Percentiles rank a stretch among this genome's conserved stretches.
Evolutionary conservation across 2,113 vertebrate species (phyloP).

Genomic region (Sialia sialis): DNA sequence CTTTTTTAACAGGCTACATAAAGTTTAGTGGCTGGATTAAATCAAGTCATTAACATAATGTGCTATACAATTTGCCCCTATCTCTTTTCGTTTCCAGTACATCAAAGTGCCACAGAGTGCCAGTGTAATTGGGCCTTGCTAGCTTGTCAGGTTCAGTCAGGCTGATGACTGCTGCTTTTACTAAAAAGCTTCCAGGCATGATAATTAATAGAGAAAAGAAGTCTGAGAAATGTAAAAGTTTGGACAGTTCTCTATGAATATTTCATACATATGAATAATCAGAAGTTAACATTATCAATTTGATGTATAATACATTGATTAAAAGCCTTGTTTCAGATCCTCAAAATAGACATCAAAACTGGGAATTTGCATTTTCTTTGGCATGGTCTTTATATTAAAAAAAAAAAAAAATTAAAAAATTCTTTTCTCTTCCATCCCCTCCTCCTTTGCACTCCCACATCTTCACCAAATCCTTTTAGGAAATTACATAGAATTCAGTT

Average conservation of each 20-base stretch:
- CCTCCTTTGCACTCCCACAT: background rate
- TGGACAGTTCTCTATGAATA: constrained; percentile 92
- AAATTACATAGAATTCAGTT: constrained; percentile 4
- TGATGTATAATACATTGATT: constrained; percentile 92
- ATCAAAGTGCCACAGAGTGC: constrained; percentile 91
- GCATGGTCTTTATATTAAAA: constrained; percentile 32
- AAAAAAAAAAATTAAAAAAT: background rate
- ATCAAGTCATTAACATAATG: constrained; percentile 98
- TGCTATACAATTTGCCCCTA: constrained; percentile 93
- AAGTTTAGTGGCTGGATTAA: constrained; percentile 98
- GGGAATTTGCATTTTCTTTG: constrained; percentile 77
- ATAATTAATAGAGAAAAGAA: constrained; percentile 89
- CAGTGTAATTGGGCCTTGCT: constrained; percentile 94
- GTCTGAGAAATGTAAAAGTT: constrained; percentile 90
- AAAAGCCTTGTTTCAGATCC: constrained; percentile 78
- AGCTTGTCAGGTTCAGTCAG: constrained; percentile 96
- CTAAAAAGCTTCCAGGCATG: constrained; percentile 92
- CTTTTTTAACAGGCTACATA: constrained; percentile 95
- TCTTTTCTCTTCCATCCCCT: background rate
- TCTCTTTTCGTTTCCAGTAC: constrained; percentile 90
- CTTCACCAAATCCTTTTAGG: constrained; percentile 15
- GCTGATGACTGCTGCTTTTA: constrained; percentile 87
- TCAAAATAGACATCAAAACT: constrained; percentile 77
- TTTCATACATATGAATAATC: constrained; percentile 95
- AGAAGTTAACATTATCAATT: constrained; percentile 91